Base-by-base conservation (phyloP, 37 sponge, comb jelly and placozoan species). In the Ianthella basta region DNA sequence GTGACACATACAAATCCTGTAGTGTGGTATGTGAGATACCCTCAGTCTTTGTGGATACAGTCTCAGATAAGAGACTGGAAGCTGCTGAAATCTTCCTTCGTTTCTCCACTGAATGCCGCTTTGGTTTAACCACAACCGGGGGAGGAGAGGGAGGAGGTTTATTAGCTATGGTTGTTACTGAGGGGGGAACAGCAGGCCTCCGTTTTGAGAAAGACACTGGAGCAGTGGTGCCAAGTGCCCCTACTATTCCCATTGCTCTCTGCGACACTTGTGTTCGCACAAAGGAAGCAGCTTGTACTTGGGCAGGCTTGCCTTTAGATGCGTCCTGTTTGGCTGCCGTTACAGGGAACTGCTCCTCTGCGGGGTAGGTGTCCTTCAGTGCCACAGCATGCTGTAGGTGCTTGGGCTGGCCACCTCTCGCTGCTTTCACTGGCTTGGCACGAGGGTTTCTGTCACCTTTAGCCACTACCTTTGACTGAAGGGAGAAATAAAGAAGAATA, bases 231-330 rank as follows among this genome's bases (percentile, higher is more conserved):
- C 81, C 61, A 29, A 56, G 35, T 15, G 36, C 3, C 3, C 81
- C 60, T 5, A 59, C 81, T 34, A 80, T 59, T 56, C 37, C 81
- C 16, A 80, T 37, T 60, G n/a, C n/a, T n/a, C 56, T 80, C 21
- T 24, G 23, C 8, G 81, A 60, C 18, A 19, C 18, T 34, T 59
- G 33, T 15, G 35, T 21, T 2, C 29, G 24, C 65, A 29, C 29
- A 63, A 24, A 5, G 65, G 29, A 63, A 63, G 27, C 12, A 10
- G 65, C 4, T 5, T 63, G 65, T 63, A 3, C 27, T 63, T 24
- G 65, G 29, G 65, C 29, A 29, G 8, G 4, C 65, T 10, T 63
- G 27, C 15, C 15, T 57, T 57, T 15, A 57, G 59, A 57, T 57
- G 59, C 15, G 15, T 44, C 50, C 3, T 3, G 50, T 44, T 44